Percentiles rank a stretch among this genome's conserved stretches.
Evolutionary conservation across 2,797 vertebrate species (phyloP).

Genomic region (Staurois parvus): DNA sequence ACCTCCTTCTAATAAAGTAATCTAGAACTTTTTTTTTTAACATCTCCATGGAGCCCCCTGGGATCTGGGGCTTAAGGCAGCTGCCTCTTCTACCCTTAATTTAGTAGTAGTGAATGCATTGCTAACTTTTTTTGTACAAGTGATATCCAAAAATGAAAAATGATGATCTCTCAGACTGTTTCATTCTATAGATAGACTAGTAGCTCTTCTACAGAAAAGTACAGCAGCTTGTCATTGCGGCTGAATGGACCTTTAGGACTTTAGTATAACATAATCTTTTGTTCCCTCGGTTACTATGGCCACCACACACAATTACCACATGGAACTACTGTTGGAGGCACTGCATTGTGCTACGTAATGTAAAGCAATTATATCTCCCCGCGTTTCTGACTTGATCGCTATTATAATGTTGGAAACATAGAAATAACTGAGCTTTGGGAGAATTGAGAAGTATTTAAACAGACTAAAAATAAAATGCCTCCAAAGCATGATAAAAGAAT

Average conservation of each 20-base stretch:
- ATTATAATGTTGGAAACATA: neutral
- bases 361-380: conserved; percentile 32
- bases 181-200: too few species aligned
- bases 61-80: too few species aligned
- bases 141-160: too few species aligned
- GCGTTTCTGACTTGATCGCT: neutral
- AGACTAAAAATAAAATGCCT: neutral
- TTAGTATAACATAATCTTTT: neutral
- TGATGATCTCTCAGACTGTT: too few species aligned
- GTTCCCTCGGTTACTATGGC: conserved; percentile 47
- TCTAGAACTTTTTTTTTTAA: too few species aligned
- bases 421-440: neutral
- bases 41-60: too few species aligned
- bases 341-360: conserved; percentile 30
- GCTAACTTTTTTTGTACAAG: too few species aligned
- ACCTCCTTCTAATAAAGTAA: too few species aligned
- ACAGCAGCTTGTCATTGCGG: neutral
- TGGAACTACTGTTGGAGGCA: neutral
- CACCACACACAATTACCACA: conserved; percentile 25
- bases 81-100: too few species aligned
- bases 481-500: neutral
- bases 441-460: neutral
- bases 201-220: too few species aligned
- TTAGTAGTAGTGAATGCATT: too few species aligned
- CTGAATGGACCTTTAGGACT: neutral